Evolutionary conservation across 2,888 invertebrate species (phyloP).

Genomic region (Dynastes maya): DNA sequence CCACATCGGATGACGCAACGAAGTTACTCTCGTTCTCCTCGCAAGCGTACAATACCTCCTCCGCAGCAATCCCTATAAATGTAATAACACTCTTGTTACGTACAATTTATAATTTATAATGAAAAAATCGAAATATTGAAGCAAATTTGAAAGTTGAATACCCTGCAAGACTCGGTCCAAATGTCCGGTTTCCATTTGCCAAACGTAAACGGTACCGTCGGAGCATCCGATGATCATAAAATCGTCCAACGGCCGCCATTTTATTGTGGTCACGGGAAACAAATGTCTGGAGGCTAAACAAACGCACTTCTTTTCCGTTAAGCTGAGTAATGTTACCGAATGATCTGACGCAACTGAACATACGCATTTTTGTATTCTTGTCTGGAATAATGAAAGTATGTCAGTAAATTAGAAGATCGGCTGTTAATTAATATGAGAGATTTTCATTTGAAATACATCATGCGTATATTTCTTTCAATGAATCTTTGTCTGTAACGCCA

Average conservation of each 20-base stretch:
- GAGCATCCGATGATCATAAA: conserved; percentile 98
- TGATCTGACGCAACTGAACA: conserved; percentile 98
- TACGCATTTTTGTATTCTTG: conserved; percentile 93
- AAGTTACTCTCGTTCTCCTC: conserved; percentile 84
- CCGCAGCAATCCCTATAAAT: conserved; percentile 86
- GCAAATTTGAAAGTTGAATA: conserved; percentile 56
- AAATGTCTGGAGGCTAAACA: conserved; percentile 93
- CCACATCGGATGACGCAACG: conserved; percentile 77
- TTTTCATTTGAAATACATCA: too few relatives aligned
- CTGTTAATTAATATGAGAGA: too few relatives aligned
- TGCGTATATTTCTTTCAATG: too few relatives aligned
- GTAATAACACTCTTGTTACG: conserved; percentile 5
- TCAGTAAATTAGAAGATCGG: too few relatives aligned
- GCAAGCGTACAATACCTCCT: conserved; percentile 96
- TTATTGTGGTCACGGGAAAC: conserved; percentile 95
- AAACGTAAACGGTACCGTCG: conserved; percentile 98
- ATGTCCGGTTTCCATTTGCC: conserved; percentile 99
- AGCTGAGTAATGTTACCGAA: conserved; percentile 93
- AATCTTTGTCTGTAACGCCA: too few relatives aligned
- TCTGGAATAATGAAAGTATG: conserved; percentile 73
- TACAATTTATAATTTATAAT: conserved; percentile 8
- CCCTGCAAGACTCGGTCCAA: conserved; percentile 96
- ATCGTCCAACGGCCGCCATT: conserved; percentile 97
- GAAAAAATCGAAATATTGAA: conserved; percentile 9
- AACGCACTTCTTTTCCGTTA: conserved; percentile 94